Evolutionary conservation across 23 tunicate genomes (phyloP).

Genomic region (Trididemnum nubilum): DNA sequence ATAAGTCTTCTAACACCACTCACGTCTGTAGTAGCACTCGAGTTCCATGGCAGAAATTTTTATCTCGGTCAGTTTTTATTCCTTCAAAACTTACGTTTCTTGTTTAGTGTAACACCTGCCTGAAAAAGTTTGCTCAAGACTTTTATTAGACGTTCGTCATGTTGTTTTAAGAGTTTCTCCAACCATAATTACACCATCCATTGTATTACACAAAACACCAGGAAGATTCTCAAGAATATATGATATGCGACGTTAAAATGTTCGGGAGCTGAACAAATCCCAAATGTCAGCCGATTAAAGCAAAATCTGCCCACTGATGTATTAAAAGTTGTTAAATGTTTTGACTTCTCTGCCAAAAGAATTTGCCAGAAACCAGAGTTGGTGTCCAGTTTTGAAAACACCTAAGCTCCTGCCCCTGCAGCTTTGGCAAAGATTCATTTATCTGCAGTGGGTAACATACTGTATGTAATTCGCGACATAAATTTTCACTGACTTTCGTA

Average conservation of each 20-base stretch:
- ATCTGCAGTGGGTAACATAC: not conserved
- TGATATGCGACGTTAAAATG: conserved; percentile 39
- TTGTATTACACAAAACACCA: conserved; percentile 4
- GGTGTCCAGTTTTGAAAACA: conserved; percentile 45
- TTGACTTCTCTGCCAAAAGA: conserved; percentile 19
- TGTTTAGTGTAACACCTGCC: conserved; percentile 28
- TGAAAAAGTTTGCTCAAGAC: not conserved
- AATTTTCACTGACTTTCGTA: conserved; percentile 24
- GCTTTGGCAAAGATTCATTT: conserved; percentile 30
- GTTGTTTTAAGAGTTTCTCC: not conserved
- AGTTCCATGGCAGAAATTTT: conserved; percentile 10
- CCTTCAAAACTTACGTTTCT: conserved; percentile 30
- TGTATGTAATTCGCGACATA: conserved; percentile 22
- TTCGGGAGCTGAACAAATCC: conserved; percentile 44
- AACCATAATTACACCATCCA: conserved; percentile 17
- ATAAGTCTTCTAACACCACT: conserved; percentile 6
- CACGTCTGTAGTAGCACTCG: conserved; percentile 1
- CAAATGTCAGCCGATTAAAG: conserved; percentile 52
- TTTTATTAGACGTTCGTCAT: conserved; percentile 5
- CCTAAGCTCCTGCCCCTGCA: conserved; percentile 25
- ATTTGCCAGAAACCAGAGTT: conserved; percentile 67
- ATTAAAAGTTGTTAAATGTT: conserved; percentile 34
- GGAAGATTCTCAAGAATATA: not conserved
- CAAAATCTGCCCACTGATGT: conserved; percentile 28
- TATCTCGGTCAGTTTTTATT: conserved; percentile 13